Percentiles rank a stretch among this genome's conserved stretches.
These are phyloP conservation scores for Acipenser ruthenus DNA, from an alignment of 2,797 vertebrate genomes.

Conservation along the genomic window DNA sequence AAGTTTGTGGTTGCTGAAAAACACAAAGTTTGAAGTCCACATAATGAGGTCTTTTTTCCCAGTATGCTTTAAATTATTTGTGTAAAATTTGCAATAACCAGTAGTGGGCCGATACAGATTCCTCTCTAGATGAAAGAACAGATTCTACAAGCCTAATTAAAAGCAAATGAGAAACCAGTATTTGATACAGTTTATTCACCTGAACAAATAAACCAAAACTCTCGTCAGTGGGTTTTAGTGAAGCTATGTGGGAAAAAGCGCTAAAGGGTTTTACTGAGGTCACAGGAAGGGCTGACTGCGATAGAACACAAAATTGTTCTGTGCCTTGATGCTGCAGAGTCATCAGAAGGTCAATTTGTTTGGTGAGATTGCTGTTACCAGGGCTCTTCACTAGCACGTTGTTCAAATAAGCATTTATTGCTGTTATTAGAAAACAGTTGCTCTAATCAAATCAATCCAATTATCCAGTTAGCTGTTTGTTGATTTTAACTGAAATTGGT, in stretches of 20 bases:
- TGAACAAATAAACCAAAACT: too few relatives aligned
- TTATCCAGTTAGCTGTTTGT: not conserved
- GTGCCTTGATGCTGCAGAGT: constrained; percentile 46
- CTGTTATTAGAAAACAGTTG: not conserved
- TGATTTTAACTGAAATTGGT: not conserved
- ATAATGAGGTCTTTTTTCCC: constrained; percentile 59
- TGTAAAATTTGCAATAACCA: constrained; percentile 57
- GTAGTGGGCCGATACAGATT: too few relatives aligned
- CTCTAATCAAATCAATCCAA: not conserved
- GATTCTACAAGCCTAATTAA: too few relatives aligned
- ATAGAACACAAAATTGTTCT: constrained; percentile 54
- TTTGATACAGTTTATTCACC: too few relatives aligned
- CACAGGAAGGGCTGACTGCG: constrained; percentile 51
- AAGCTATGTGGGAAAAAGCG: too few relatives aligned
- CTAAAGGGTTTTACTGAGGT: too few relatives aligned
- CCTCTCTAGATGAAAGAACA: too few relatives aligned
- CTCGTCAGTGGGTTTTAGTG: too few relatives aligned
- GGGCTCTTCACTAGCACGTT: not conserved
- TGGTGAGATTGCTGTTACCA: constrained; percentile 26
- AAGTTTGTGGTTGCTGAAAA: constrained; percentile 51
- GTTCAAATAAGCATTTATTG: not conserved
- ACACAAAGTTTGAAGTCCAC: constrained; percentile 30
- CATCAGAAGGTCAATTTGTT: constrained; percentile 59
- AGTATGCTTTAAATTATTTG: constrained; percentile 67
- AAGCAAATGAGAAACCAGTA: too few relatives aligned